These are phyloP conservation scores for Andrena bicolor DNA, from an alignment of 2,888 invertebrate genomes.

Conservation along the genomic window DNA sequence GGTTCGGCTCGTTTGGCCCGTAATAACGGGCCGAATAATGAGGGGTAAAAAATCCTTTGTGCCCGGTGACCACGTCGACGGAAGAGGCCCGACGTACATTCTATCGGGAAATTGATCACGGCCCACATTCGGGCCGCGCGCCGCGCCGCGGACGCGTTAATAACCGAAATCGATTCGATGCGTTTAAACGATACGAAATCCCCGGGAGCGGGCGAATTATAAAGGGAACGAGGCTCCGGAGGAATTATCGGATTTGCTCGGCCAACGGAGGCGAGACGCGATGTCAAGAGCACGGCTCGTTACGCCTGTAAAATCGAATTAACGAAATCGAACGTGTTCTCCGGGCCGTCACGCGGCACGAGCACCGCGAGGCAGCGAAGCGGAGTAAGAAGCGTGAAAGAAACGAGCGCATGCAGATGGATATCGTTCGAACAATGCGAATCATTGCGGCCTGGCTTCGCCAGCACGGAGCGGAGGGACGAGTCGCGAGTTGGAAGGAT, in stretches of 20 bases:
- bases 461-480: conserved; percentile 15
- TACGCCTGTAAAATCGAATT: conserved; percentile 47
- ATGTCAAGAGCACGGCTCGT: conserved; percentile 53
- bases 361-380: too few relatives aligned
- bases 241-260: conserved; percentile 47
- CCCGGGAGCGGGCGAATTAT: conserved; percentile 15
- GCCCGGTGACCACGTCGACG: background rate
- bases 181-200: conserved; percentile 36
- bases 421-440: conserved; percentile 17
- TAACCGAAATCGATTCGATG: conserved; percentile 43
- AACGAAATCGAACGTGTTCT: conserved; percentile 20
- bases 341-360: too few relatives aligned
- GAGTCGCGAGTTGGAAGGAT: conserved; percentile 48
- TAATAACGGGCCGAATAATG: conserved; percentile 48
- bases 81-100: conserved; percentile 15
- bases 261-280: conserved; percentile 18
- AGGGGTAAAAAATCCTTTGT: conserved; percentile 39
- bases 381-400: background rate
- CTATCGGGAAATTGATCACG: conserved; percentile 49
- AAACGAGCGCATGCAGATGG: conserved; percentile 1
- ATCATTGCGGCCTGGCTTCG: background rate
- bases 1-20: conserved; percentile 38
- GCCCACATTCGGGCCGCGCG: conserved; percentile 22
- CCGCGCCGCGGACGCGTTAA: conserved; percentile 40
- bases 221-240: conserved; percentile 25